These are phyloP conservation scores for Lucinisca nassula DNA, from an alignment of 2,888 invertebrate species.

Conservation along the genomic window DNA sequence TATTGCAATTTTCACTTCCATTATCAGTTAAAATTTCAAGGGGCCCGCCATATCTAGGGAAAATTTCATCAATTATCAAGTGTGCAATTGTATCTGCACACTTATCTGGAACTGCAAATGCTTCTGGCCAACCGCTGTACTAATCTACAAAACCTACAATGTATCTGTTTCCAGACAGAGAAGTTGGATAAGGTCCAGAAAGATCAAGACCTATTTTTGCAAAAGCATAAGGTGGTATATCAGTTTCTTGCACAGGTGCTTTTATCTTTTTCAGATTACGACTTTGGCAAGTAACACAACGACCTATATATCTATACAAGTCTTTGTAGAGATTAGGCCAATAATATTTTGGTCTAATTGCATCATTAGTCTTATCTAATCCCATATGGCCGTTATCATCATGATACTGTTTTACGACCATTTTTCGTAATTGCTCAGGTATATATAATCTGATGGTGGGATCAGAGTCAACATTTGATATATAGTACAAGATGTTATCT, in stretches of 20 bases:
- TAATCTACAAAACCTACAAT: conserved; percentile 36
- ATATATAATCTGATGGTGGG: not conserved
- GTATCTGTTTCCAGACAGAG: conserved; percentile 47
- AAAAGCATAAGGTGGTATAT: conserved; percentile 58
- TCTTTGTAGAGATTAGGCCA: conserved; percentile 46
- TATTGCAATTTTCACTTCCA: conserved; percentile 44
- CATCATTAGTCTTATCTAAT: conserved; percentile 23
- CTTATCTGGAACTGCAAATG: conserved; percentile 49
- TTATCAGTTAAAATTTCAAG: conserved; percentile 45
- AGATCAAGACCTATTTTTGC: conserved; percentile 53
- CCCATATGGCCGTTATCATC: too few species aligned
- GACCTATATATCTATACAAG: conserved; percentile 16
- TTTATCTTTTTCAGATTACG: conserved; percentile 17
- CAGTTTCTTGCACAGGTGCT: conserved; percentile 48
- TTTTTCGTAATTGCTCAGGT: not conserved
- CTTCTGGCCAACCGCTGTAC: conserved; percentile 38
- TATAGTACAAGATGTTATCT: conserved; percentile 29
- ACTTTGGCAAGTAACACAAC: conserved; percentile 42
- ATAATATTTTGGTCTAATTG: conserved; percentile 45
- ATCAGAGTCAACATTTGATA: conserved; percentile 26
- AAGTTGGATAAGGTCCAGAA: conserved; percentile 43
- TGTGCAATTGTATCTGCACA: conserved; percentile 36
- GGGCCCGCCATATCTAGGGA: conserved; percentile 8
- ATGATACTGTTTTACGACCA: too few species aligned
- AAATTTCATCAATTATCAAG: conserved; percentile 15